Evolutionary conservation across 92 coral and sea anemone genomes (phyloP).

Genomic region (Micromussa lordhowensis): DNA sequence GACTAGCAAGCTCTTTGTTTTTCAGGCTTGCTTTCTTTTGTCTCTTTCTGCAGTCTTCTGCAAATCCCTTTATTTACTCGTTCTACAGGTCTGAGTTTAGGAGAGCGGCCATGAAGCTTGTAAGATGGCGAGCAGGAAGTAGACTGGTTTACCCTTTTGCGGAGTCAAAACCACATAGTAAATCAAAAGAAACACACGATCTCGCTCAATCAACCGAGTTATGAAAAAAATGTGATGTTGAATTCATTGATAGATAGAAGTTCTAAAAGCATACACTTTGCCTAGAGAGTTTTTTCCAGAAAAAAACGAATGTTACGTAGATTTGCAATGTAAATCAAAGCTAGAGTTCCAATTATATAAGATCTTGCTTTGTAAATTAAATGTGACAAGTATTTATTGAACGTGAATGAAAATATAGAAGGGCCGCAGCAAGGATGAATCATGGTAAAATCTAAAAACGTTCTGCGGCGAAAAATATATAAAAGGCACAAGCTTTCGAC

Average conservation of each 20-base stretch:
- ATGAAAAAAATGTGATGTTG: background rate
- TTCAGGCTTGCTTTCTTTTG: conserved; percentile 63
- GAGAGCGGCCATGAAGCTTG: conserved; percentile 49
- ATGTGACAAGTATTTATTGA: background rate
- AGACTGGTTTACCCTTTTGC: background rate
- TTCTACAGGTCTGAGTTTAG: conserved; percentile 78
- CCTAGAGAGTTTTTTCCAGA: background rate
- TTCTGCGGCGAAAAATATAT: no score
- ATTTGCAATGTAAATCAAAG: background rate
- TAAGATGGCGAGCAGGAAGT: conserved; percentile 20
- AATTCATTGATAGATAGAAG: background rate
- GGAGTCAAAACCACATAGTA: background rate
- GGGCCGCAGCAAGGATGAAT: no score
- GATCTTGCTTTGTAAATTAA: background rate
- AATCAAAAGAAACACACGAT: background rate
- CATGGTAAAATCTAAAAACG: no score
- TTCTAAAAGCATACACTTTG: background rate
- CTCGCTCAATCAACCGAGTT: background rate
- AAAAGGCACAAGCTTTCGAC: no score
- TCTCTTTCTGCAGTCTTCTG: conserved; percentile 66
- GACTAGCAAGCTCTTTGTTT: conserved; percentile 46
- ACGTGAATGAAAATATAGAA: background rate
- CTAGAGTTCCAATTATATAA: no score
- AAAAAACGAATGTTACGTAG: background rate
- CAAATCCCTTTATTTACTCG: conserved; percentile 75